Conservation (phyloP, 2,888 invertebrate genomes). For the Aspidiotus destructor region DNA sequence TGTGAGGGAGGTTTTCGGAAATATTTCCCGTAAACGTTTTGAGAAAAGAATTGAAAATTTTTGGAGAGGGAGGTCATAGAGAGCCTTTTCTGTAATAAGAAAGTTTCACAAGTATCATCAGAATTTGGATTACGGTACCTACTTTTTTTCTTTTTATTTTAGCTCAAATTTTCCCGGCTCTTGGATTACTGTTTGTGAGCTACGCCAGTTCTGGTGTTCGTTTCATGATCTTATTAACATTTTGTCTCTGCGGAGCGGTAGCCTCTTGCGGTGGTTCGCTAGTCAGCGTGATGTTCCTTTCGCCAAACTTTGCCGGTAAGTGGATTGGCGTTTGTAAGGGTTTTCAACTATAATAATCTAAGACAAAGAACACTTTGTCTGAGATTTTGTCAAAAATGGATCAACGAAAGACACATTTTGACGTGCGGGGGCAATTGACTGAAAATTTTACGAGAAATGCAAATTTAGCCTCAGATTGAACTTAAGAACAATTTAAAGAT, state of each 20-base stretch:
- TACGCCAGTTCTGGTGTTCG: constrained; percentile 8
- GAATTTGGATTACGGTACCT: background rate
- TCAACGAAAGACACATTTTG: too few relatives aligned
- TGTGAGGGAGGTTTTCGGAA: too few relatives aligned
- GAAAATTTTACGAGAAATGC: too few relatives aligned
- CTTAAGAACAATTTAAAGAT: too few relatives aligned
- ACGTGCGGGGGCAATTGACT: too few relatives aligned
- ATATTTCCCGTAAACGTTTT: too few relatives aligned
- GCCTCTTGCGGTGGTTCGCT: background rate
- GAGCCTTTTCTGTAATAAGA: too few relatives aligned
- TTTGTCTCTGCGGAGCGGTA: background rate
- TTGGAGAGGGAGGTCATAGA: background rate
- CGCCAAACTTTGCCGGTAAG: constrained; percentile 24
- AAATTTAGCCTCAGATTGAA: too few relatives aligned
- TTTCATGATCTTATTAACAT: constrained; percentile 11
- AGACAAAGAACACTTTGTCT: too few relatives aligned
- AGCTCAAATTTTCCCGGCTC: constrained; percentile 18
- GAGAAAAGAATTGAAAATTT: background rate
- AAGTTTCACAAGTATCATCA: background rate
- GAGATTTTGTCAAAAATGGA: too few relatives aligned
- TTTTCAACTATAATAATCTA: too few relatives aligned
- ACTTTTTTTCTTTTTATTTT: too few relatives aligned
- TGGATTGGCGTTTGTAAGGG: background rate
- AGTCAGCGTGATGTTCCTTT: background rate
- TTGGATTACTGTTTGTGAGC: constrained; percentile 8